Evolutionary conservation across 2,888 invertebrate species (phyloP), one percentile per base, ranked within the genome.

Genomic region (Choreutis nemorana): DNA sequence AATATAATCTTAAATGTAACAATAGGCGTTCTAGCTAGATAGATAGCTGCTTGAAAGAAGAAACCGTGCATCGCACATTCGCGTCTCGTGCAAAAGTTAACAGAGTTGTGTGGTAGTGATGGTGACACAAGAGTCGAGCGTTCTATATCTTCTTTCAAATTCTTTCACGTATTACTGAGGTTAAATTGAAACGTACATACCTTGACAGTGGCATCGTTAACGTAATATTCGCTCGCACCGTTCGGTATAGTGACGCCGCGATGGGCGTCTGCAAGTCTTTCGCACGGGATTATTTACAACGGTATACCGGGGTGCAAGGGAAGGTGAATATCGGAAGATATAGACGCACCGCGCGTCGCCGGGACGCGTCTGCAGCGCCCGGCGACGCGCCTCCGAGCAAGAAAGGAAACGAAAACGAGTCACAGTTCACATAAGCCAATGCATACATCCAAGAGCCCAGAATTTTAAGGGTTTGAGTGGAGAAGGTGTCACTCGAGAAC

Each of bases 361-460:
- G 65, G 65, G 61, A 37, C 50, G 53, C 57, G 46, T 59, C 53
- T 59, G 40, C 43, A 63, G 36, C 59, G 54, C 60, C 52, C 43
- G 48, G 28, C 30, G 31, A 26, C 31, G 16, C 11, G 28, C 5
- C 61, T 62, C 60, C 61, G 68, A 72, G 68, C 67, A 75, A 75
- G 77, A 75, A 77, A 78, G 73, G 75, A 77, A 78, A 78, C 77
- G 77, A 77, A 78, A 78, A 75, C 73, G 71, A 77, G 70, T 77
- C 75, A 77, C 77, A 75, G 67, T 77, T 78, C 72, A 78, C 77
- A 78, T 71, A 78, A 77, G 77, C 77, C 77, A 78, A 77, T 77
- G 77, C 77, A 77, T 66, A 77, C 75, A 78, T 77, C 77, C 78
- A 78, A 77, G 75, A 78, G 78, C 77, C 77, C 77, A 77, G 77